Evolutionary conservation across 2,113 vertebrate species (phyloP).

Genomic region (Dicrurus megarhynchus): DNA sequence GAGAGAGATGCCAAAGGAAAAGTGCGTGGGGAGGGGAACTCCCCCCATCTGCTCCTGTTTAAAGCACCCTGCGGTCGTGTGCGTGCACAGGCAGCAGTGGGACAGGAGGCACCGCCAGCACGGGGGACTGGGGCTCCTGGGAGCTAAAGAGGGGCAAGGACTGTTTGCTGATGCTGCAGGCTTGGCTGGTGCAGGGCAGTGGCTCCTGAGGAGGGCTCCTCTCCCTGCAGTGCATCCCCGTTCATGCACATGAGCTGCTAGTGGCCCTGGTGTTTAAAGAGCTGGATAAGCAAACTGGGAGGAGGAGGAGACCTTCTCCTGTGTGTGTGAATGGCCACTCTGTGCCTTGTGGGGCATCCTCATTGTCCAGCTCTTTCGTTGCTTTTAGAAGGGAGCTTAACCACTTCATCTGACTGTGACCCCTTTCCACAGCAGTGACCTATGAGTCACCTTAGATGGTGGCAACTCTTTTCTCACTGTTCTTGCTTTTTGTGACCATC

Average conservation of each 20-base stretch:
- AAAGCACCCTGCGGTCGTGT: neutral
- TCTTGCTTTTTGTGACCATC: neutral
- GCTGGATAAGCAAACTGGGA: neutral
- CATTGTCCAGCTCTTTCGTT: neutral
- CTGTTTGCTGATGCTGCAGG: neutral
- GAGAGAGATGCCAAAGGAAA: neutral
- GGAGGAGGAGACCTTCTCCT: neutral
- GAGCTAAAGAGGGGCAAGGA: neutral
- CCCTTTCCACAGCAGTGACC: neutral
- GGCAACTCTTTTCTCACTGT: neutral
- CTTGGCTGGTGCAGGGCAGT: neutral
- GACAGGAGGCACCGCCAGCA: neutral
- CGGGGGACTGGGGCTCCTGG: rapidly evolving
- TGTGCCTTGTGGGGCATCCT: neutral
- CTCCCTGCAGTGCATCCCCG: no score
- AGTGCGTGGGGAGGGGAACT: neutral
- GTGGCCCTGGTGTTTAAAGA: neutral
- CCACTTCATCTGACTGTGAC: neutral
- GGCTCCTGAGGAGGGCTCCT: neutral
- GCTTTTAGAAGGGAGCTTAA: neutral
- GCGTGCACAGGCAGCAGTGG: neutral
- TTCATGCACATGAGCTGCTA: neutral
- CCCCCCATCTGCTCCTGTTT: neutral
- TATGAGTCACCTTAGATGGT: neutral
- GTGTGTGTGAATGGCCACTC: neutral